A percentile compares a stretch with the other conserved stretches of the same genome.
phyloP scores from a whole-genome alignment of 2,797 vertebrate species.

The Thamnophis elegans region DNA sequence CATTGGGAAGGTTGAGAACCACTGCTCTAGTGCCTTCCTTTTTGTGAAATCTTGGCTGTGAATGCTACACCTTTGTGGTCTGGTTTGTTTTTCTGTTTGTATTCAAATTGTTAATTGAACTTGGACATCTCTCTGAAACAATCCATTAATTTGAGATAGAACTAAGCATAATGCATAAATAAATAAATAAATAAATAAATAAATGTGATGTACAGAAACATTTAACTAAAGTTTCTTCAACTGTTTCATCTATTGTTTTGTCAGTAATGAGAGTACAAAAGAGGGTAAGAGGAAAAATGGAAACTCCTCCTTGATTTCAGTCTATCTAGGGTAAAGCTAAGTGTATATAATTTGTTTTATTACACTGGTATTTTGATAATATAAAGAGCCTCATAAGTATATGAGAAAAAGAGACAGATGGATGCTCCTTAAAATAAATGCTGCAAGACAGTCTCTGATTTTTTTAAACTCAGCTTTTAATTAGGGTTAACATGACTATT shows the following conservation, averaged over 20 bases:
- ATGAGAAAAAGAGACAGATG: neutral
- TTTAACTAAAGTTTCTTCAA: neutral
- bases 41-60: neutral
- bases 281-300: neutral
- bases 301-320: neutral
- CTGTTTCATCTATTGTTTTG: neutral
- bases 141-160: neutral
- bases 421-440: neutral
- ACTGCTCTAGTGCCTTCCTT: neutral
- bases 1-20: too few relatives aligned
- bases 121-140: neutral
- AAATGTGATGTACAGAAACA: neutral
- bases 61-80: neutral
- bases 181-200: neutral
- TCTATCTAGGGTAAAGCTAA: neutral
- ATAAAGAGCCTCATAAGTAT: neutral
- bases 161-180: neutral
- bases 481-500: neutral
- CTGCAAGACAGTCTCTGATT: neutral
- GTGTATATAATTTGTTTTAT: neutral
- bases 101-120: neutral
- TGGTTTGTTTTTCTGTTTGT: neutral
- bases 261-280: neutral
- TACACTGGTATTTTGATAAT: neutral
- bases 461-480: neutral